These are phyloP conservation scores for Pseudomyrmex sp. DNA, from an alignment of 1,140 invertebrate genomes.

Conservation along the genomic window DNA sequence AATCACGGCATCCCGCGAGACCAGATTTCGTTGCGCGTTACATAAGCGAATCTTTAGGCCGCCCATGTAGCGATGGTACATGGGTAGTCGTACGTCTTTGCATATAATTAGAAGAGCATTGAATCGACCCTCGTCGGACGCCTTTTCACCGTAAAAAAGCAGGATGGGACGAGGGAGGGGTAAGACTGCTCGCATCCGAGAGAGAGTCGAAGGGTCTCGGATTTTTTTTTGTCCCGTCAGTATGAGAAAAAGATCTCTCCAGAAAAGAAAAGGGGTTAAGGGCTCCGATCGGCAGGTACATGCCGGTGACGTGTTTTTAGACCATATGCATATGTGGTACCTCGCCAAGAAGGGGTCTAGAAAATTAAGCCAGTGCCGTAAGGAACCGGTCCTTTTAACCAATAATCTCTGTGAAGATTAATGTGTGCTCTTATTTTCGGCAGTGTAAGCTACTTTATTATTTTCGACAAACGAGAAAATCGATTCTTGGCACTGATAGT, in stretches of 20 bases:
- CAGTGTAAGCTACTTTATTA: not conserved
- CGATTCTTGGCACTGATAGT: not conserved
- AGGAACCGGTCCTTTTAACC: slow-evolving; percentile 11
- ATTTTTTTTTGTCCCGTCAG: slow-evolving; percentile 57
- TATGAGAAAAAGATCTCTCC: slow-evolving; percentile 68
- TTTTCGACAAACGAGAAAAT: not conserved
- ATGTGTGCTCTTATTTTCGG: not conserved
- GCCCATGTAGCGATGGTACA: slow-evolving; percentile 55
- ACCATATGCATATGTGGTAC: slow-evolving; percentile 78
- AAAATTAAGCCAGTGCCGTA: slow-evolving; percentile 72
- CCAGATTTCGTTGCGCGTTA: slow-evolving; percentile 47
- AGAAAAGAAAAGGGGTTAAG: slow-evolving; percentile 72
- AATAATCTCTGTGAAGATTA: not conserved
- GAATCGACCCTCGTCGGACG: slow-evolving; percentile 77
- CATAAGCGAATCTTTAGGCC: slow-evolving; percentile 56
- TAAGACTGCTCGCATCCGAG: slow-evolving; percentile 69
- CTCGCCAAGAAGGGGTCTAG: slow-evolving; percentile 70
- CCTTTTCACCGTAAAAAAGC: slow-evolving; percentile 76
- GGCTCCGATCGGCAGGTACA: slow-evolving; percentile 76
- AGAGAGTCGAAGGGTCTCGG: slow-evolving; percentile 54
- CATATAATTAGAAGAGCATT: slow-evolving; percentile 82
- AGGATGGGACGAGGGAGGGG: slow-evolving; percentile 74
- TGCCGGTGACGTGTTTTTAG: slow-evolving; percentile 74
- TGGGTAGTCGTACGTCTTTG: slow-evolving; percentile 76
- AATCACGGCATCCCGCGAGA: slow-evolving; percentile 41